Evolutionary conservation across 2,797 vertebrate genomes (phyloP).

Genomic region (Chrosomus eos): DNA sequence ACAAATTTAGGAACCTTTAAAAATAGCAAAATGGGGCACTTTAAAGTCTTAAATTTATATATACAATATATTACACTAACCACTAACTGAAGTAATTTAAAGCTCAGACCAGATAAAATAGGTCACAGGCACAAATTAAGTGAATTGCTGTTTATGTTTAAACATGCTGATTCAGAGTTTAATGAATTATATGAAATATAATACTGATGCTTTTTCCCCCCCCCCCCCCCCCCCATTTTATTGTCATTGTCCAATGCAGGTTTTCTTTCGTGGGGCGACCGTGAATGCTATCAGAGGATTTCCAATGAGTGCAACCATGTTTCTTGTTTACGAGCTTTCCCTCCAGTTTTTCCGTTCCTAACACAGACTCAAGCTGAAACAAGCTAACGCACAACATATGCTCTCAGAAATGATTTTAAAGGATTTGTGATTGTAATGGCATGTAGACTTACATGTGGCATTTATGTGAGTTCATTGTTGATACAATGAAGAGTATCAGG

Average conservation of each 20-base stretch:
- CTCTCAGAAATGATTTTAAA: not conserved
- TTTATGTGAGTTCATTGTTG: slow-evolving; percentile 26
- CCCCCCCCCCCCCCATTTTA: no score
- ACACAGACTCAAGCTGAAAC: slow-evolving; percentile 23
- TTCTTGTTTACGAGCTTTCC: slow-evolving; percentile 93
- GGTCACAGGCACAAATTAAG: not conserved
- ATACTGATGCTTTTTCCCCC: not conserved
- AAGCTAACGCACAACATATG: not conserved
- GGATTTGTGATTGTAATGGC: not conserved
- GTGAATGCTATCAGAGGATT: slow-evolving; percentile 94
- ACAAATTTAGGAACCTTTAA: not conserved
- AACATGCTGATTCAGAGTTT: not conserved
- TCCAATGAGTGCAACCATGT: slow-evolving; percentile 93
- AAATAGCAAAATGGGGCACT: not conserved
- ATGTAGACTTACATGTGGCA: not conserved
- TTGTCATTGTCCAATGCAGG: slow-evolving; percentile 72
- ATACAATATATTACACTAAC: not conserved
- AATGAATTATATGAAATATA: slow-evolving; percentile 2
- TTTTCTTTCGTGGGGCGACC: slow-evolving; percentile 89
- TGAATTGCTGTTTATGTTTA: not conserved
- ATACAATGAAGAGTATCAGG: slow-evolving; percentile 45
- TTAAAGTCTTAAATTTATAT: not conserved
- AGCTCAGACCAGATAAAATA: not conserved
- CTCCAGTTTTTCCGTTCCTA: slow-evolving; percentile 84
- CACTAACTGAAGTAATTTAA: not conserved